A percentile compares a stretch with the other conserved stretches of the same genome.
Conservation (phyloP, 92 coral and sea anemone species). For the Montipora capitata region DNA sequence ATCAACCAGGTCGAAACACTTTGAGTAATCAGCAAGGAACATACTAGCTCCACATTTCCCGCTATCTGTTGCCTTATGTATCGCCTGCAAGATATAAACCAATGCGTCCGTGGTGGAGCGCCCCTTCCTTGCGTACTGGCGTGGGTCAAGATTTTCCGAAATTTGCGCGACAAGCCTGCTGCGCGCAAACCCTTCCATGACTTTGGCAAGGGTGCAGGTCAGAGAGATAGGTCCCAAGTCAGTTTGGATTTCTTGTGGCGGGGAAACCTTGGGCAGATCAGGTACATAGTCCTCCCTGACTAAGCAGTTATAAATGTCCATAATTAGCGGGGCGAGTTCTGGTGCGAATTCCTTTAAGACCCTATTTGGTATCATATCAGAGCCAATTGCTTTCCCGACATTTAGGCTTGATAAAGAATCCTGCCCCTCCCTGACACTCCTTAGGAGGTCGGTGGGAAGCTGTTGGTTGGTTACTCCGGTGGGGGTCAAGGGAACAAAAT, state of each 20-base stretch:
- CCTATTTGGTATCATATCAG: not conserved
- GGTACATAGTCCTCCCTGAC: slow-evolving; percentile 19
- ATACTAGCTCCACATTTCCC: slow-evolving; percentile 53
- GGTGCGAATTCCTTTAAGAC: slow-evolving; percentile 39
- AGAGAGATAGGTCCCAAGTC: slow-evolving; percentile 13
- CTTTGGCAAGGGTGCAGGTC: slow-evolving; percentile 24
- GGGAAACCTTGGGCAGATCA: slow-evolving; percentile 45
- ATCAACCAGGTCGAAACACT: slow-evolving; percentile 11
- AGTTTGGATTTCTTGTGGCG: slow-evolving; percentile 42
- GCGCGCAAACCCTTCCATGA: too few relatives aligned
- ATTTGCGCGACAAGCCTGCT: not conserved
- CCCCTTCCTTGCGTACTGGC: slow-evolving; percentile 19
- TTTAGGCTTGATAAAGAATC: too few relatives aligned
- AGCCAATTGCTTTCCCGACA: too few relatives aligned
- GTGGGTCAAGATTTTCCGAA: slow-evolving; percentile 22
- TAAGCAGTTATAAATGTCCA: slow-evolving; percentile 18
- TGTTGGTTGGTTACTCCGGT: not conserved
- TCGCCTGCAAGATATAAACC: slow-evolving; percentile 9
- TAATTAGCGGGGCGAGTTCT: slow-evolving; percentile 21
- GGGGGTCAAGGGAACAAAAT: not conserved
- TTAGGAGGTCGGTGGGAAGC: not conserved
- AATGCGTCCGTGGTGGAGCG: slow-evolving; percentile 9
- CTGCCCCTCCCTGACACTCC: too few relatives aligned
- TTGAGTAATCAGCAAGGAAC: slow-evolving; percentile 48
- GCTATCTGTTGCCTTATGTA: slow-evolving; percentile 9